Base-by-base conservation (phyloP, 2,113 vertebrate genomes). In the Catharus bicknelli region DNA sequence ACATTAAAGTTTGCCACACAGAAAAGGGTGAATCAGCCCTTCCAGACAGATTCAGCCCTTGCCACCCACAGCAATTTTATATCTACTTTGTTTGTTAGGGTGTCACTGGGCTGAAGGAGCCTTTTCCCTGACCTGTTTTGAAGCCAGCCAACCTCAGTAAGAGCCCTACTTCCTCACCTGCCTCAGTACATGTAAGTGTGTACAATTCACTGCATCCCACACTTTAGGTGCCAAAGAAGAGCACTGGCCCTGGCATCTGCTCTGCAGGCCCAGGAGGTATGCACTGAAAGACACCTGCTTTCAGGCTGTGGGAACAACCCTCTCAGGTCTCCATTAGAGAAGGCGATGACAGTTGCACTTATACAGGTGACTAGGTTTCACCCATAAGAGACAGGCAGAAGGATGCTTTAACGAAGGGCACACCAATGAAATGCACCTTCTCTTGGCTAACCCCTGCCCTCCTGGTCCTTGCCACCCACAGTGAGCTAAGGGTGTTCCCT, bases 261-360 rank as follows among this genome's bases (percentile, higher is more conserved):
- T 93, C 83, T 87, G 70, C 86, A 86, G 82, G 58, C 62, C 61
- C 81, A 93, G 79, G 69, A 86, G 91, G 81, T 81, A 30, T 25
- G 69, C 61, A 91, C 88, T 97, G 97, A 98, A 96, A 98, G 95
- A 92, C 32, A 88, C 84, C 77, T 86, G 95, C 95, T 98, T 97
- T 97, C 91, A 95, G 94, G 59, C 90, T 67, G 90, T 90, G 67
- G 92, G 96, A 89, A 91, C 73, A 86, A 48, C 57, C 43, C 86
- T 63, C 51, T 53, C 76, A 89, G 81, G 42, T 77, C 93, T 95
- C 96, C 96, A 97, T 97, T 95, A 98, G 95, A 98, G 96, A 96
- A 96, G 97, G 97, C 67, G 98, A 98, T 98, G 98, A 98, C 98
- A 98, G 98, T 97, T 77, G 70, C 95, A 93, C 96, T 86, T 95